phyloP scores from a whole-genome alignment of 2,888 invertebrate genomes.

The Drosophila affinis region DNA sequence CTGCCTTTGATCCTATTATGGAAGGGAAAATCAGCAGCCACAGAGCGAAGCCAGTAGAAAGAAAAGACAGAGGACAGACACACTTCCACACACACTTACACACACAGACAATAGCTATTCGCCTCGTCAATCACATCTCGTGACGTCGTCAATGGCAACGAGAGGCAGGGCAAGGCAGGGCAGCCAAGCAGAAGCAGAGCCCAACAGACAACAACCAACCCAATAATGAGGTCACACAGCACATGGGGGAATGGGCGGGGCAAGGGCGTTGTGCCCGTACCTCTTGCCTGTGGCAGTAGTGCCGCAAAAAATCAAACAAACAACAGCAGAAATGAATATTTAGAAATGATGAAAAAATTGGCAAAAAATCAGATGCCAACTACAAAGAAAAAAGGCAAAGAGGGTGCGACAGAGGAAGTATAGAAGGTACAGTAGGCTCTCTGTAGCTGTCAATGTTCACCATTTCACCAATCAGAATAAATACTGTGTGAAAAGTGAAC shows the following conservation, averaged over 20 bases:
- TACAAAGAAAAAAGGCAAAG: constrained; percentile 3
- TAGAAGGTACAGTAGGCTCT: constrained; percentile 14
- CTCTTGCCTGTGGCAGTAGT: not conserved
- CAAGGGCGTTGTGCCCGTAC: constrained; percentile 39
- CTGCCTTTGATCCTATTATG: constrained; percentile 61
- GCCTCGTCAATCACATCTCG: constrained; percentile 55
- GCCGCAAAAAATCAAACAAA: constrained; percentile 22
- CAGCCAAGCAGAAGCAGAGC: constrained; percentile 9
- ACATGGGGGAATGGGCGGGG: constrained; percentile 45
- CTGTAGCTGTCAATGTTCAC: not conserved
- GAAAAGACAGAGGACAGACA: constrained; percentile 13
- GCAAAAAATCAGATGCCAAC: constrained; percentile 20
- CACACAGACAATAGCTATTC: constrained; percentile 25
- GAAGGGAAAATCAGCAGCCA: not conserved
- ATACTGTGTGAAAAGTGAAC: too few species aligned
- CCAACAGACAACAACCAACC: constrained; percentile 14
- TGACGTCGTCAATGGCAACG: constrained; percentile 54
- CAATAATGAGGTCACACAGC: constrained; percentile 56
- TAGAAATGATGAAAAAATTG: constrained; percentile 46
- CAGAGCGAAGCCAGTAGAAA: not conserved
- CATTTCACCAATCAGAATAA: not conserved
- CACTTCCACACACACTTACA: constrained; percentile 8
- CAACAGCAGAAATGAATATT: constrained; percentile 42
- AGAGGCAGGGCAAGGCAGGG: constrained; percentile 10
- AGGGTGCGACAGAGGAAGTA: constrained; percentile 12